Evolutionary conservation across 2,113 vertebrate genomes (phyloP).

Genomic region (Pelvicachromis taeniatus): DNA sequence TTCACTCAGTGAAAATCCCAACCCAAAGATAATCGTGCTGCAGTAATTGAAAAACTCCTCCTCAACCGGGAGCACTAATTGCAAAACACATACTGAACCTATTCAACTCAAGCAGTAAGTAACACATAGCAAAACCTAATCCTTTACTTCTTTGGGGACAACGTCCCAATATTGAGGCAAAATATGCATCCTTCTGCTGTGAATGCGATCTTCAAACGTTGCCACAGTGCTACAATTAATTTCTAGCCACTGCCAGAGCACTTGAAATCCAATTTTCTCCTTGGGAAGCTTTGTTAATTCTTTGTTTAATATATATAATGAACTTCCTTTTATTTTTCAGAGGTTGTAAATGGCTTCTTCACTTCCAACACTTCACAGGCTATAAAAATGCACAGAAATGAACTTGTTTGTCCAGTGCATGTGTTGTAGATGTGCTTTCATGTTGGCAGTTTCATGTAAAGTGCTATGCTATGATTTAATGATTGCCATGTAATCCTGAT

Average conservation of each 20-base stretch:
- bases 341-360: background rate
- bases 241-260: background rate
- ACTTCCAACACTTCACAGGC: background rate
- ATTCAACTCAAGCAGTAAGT: background rate
- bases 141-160: background rate
- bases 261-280: slow-evolving; percentile 20
- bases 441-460: background rate
- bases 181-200: background rate
- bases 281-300: slow-evolving; percentile 24
- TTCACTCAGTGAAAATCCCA: background rate
- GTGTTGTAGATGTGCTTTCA: background rate
- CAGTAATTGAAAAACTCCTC: background rate
- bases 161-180: background rate
- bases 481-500: slow-evolving; percentile 16
- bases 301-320: slow-evolving; percentile 3
- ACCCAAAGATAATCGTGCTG: background rate
- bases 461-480: slow-evolving; percentile 25
- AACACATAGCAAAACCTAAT: background rate
- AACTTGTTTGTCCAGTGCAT: background rate
- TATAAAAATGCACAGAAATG: background rate
- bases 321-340: background rate
- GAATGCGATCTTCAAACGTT: background rate
- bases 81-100: background rate
- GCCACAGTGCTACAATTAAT: background rate
- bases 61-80: background rate